These are phyloP conservation scores for Chionomys nivalis DNA, from an alignment of 2,113 vertebrate genomes.

Conservation along the genomic window DNA sequence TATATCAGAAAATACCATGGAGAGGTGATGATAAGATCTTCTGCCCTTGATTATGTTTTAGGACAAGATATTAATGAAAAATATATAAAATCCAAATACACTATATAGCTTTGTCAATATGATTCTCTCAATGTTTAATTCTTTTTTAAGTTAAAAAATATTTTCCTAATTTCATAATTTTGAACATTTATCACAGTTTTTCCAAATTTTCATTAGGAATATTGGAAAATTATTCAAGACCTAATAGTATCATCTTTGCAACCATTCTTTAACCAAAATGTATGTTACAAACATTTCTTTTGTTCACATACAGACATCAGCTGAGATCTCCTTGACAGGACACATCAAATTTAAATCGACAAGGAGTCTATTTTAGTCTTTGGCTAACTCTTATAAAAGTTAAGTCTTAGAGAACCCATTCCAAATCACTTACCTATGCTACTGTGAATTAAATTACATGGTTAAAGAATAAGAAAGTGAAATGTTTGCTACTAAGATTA, in stretches of 20 bases:
- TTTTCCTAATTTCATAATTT: background rate
- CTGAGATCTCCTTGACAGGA: background rate
- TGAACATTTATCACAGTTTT: background rate
- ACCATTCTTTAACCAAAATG: background rate
- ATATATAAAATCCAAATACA: background rate
- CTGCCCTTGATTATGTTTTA: background rate
- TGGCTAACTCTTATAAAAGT: background rate
- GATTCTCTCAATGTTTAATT: background rate
- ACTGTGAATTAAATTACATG: background rate
- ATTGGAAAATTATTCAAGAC: background rate
- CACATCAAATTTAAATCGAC: background rate
- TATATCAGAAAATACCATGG: background rate
- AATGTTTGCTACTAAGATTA: background rate
- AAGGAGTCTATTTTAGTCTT: background rate
- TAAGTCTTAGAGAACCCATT: background rate
- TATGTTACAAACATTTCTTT: background rate
- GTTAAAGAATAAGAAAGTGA: background rate
- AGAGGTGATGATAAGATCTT: fast-evolving
- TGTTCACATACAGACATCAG: background rate
- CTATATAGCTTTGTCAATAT: background rate
- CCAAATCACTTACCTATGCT: background rate
- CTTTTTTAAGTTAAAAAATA: background rate
- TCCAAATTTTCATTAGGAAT: background rate
- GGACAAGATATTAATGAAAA: background rate
- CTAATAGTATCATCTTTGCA: background rate